Conservation (phyloP, 2,888 invertebrate species). For the Choristoneura rosaceana region DNA sequence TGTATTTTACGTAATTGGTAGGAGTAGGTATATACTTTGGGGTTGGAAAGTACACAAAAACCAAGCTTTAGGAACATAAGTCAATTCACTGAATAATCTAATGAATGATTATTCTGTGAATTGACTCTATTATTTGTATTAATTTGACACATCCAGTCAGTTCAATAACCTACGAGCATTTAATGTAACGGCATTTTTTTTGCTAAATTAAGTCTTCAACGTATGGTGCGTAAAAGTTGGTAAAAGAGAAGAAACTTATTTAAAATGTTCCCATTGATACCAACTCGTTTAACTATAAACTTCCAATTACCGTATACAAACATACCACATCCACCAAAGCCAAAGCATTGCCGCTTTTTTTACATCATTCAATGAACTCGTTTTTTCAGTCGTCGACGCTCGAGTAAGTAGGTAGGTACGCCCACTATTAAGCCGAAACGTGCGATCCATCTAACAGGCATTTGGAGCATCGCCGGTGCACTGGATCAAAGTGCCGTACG, state of each 20-base stretch:
- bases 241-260: not conserved
- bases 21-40: too few relatives aligned
- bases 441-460: constrained; percentile 59
- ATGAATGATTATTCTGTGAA: too few relatives aligned
- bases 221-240: too few relatives aligned
- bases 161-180: too few relatives aligned
- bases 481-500: constrained; percentile 53
- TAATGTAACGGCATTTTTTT: too few relatives aligned
- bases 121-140: too few relatives aligned
- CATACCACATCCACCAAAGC: constrained; percentile 28
- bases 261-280: not conserved
- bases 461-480: constrained; percentile 58
- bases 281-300: not conserved
- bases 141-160: too few relatives aligned
- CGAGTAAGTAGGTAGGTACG: constrained; percentile 68
- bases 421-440: constrained; percentile 58
- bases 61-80: too few relatives aligned
- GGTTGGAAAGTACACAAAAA: too few relatives aligned
- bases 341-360: constrained; percentile 50
- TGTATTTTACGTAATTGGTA: too few relatives aligned
- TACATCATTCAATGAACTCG: constrained; percentile 63
- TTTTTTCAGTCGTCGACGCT: constrained; percentile 62
- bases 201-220: too few relatives aligned
- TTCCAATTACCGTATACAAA: constrained; percentile 24
- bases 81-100: too few relatives aligned